A percentile compares a stretch with the other conserved stretches of the same genome.
Evolutionary conservation across 1,140 invertebrate species (phyloP).

Genomic region (Acyrthosiphon pisum): DNA sequence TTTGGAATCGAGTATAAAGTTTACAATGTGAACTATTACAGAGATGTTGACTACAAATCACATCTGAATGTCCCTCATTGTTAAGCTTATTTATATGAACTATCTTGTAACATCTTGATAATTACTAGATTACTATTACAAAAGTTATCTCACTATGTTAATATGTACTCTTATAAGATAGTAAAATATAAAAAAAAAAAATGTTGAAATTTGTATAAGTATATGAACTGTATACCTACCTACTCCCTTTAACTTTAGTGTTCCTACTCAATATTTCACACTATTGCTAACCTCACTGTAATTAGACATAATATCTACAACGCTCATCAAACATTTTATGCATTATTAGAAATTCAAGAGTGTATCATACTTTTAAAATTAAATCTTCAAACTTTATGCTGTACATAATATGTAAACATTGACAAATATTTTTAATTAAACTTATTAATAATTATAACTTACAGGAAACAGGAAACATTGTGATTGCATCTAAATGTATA

Average conservation of each 20-base stretch:
- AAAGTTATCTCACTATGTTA: not conserved
- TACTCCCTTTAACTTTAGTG: not conserved
- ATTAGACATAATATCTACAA: not conserved
- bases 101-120: not conserved
- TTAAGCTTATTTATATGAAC: not conserved
- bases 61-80: not conserved
- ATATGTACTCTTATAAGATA: not conserved
- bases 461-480: conserved; percentile 69
- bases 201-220: not conserved
- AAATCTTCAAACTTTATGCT: not conserved
- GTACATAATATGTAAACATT: not conserved
- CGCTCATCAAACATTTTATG: not conserved
- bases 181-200: not conserved
- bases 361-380: not conserved
- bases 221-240: not conserved
- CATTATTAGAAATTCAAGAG: too few species aligned
- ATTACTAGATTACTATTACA: not conserved
- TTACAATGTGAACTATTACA: too few species aligned
- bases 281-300: not conserved
- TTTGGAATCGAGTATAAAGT: not conserved
- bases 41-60: not conserved
- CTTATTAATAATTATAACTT: conserved; percentile 59
- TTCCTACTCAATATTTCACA: not conserved
- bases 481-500: conserved; percentile 67
- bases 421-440: not conserved